Percentiles rank a stretch among this genome's conserved stretches.
phyloP scores from a whole-genome alignment of 2,888 invertebrate species.

The Pseudococcus longispinus region DNA sequence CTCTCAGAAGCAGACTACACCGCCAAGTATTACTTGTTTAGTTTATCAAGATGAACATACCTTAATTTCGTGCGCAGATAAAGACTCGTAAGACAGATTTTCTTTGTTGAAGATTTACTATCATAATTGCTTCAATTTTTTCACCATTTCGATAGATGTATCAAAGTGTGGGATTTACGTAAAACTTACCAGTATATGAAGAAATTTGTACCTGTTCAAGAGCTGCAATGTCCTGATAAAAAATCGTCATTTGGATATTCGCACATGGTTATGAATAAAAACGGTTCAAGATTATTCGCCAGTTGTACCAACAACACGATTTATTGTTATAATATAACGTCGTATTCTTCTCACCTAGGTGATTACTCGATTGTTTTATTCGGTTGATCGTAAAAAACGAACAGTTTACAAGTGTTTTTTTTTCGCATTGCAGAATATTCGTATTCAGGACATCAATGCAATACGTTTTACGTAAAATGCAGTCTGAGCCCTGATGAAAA shows the following conservation, averaged over 20 bases:
- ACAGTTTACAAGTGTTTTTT: not conserved
- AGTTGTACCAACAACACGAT: conserved; percentile 87
- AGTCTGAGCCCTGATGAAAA: conserved; percentile 80
- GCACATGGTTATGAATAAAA: conserved; percentile 76
- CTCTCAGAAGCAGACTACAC: not conserved
- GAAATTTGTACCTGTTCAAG: conserved; percentile 75
- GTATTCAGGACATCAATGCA: conserved; percentile 75
- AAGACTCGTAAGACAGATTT: conserved; percentile 72
- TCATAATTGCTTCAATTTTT: conserved; percentile 43
- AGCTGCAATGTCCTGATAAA: conserved; percentile 76
- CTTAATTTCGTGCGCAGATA: conserved; percentile 84
- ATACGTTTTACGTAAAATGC: conserved; percentile 85
- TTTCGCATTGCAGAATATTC: conserved; percentile 62
- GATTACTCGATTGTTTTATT: conserved; percentile 58
- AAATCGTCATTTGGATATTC: conserved; percentile 78
- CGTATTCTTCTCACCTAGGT: conserved; percentile 72
- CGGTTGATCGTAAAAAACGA: not conserved
- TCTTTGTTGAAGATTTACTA: not conserved
- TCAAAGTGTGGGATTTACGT: conserved; percentile 87
- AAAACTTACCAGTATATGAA: conserved; percentile 75
- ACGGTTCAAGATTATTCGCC: conserved; percentile 76
- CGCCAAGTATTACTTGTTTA: conserved; percentile 77
- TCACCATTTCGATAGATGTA: conserved; percentile 64
- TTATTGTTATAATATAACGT: conserved; percentile 81
- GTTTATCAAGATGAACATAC: conserved; percentile 81